These are phyloP conservation scores for Tenthredo mesomela DNA, from an alignment of 2,888 invertebrate genomes.

Conservation along the genomic window DNA sequence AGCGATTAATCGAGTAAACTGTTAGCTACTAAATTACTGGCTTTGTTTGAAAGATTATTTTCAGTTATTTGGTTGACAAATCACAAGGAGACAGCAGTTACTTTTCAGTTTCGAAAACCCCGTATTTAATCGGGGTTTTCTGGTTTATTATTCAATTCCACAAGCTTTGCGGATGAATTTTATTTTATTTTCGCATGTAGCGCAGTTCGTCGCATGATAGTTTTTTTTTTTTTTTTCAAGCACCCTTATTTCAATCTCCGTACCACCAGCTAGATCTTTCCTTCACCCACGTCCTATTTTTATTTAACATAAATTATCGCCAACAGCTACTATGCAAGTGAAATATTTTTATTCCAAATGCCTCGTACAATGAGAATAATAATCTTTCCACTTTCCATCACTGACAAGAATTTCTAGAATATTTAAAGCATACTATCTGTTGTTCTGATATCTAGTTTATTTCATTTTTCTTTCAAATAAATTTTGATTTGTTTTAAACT, in stretches of 20 bases:
- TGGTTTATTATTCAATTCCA: conserved; percentile 53
- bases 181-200: conserved; percentile 67
- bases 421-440: background rate
- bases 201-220: conserved; percentile 62
- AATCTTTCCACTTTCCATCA: background rate
- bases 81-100: conserved; percentile 65
- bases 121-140: conserved; percentile 41
- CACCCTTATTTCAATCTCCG: conserved; percentile 13
- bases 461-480: background rate
- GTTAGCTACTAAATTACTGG: background rate
- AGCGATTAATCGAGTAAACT: background rate
- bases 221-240: too few relatives aligned
- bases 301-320: background rate
- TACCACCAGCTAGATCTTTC: conserved; percentile 16
- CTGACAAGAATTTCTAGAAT: background rate
- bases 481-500: conserved; percentile 28
- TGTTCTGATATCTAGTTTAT: background rate
- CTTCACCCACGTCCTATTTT: conserved; percentile 17
- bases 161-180: conserved; percentile 54
- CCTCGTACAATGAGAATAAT: background rate
- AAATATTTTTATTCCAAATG: background rate
- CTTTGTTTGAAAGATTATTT: conserved; percentile 16
- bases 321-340: background rate
- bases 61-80: conserved; percentile 4
- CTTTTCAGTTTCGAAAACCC: conserved; percentile 70